Base-by-base conservation (phyloP, 2,113 vertebrate species). In the Rhabdomys dilectus region DNA sequence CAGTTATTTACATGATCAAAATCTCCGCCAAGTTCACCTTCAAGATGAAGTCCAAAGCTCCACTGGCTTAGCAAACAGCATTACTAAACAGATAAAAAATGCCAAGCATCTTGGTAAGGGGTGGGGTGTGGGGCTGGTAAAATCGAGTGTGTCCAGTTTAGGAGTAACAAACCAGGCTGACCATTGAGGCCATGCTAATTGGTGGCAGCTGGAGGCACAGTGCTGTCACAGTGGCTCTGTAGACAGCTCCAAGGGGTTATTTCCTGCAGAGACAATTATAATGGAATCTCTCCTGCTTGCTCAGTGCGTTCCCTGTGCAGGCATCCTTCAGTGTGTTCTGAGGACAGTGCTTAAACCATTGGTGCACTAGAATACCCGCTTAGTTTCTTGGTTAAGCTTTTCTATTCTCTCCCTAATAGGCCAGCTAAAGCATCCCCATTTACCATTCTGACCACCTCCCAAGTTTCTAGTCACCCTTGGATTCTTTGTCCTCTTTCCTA, bases 21-120 rank as follows among this genome's bases (percentile, higher is more conserved):
- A 42, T 85, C 92, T 93, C 60, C 87, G 82, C 10, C 85, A 76
- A 94, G 48, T 92, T 77, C 22, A 62, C 58, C 53, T 73, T 51
- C 24, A 68, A 68, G 42, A 60, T 31, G 48, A 76, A 85, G 31
- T 76, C 68, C 90, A 78, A 17, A 26, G 7, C 56, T 89, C 36
- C 36, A 77, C 21, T 17, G 42, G 7, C n/a, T 76, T 64, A 12
- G 12, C 24, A 70, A 68, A 56, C 15, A 70, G n/a, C 53, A 45
- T 53, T 64, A 73, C 51, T 29, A 62, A 58, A 56, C 42, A 73
- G 53, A 9, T 77, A 22, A 92, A 86, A 93, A 91, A 84, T 76
- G 29, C 53, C 82, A 88, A 90, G 72, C 60, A 78, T 31, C 48
- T 89, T 89, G 34, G 24, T 88, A 34, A 8, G 70, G 39, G 73